These are phyloP conservation scores for Pungitius pungitius DNA, from an alignment of 2,113 vertebrate genomes.

Conservation along the genomic window DNA sequence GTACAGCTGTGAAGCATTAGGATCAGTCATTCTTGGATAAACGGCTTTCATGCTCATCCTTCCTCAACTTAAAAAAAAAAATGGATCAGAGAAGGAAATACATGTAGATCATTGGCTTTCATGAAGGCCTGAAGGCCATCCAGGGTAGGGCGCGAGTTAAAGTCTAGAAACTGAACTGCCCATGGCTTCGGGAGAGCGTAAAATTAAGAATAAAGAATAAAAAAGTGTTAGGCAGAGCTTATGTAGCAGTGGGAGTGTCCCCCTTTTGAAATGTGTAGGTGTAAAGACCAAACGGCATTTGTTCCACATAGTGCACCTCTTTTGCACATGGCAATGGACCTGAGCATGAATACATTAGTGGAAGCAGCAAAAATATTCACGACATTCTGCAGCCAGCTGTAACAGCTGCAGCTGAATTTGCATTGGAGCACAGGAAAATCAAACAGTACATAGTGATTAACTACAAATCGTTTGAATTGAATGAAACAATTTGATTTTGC, in stretches of 20 bases:
- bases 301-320: neutral
- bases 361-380: constrained; percentile 5
- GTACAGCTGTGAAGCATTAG: constrained; percentile 73
- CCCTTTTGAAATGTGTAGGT: neutral
- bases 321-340: neutral
- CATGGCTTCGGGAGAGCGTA: constrained; percentile 9
- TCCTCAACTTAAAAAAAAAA: constrained; percentile 59
- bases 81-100: constrained; percentile 57
- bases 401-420: neutral
- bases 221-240: constrained; percentile 9
- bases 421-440: neutral
- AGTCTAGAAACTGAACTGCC: constrained; percentile 20
- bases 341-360: constrained; percentile 17
- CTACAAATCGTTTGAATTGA: neutral
- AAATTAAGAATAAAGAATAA: constrained; percentile 8
- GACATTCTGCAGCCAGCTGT: constrained; percentile 8
- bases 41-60: constrained; percentile 63
- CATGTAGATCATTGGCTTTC: constrained; percentile 43
- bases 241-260: neutral
- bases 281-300: neutral
- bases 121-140: constrained; percentile 33
- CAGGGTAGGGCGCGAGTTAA: constrained; percentile 21
- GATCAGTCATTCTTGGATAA: constrained; percentile 51
- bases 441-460: neutral
- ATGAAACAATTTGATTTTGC: neutral